Evolutionary conservation across 2,888 invertebrate species (phyloP).

Genomic region (Agrotis exclamationis): DNA sequence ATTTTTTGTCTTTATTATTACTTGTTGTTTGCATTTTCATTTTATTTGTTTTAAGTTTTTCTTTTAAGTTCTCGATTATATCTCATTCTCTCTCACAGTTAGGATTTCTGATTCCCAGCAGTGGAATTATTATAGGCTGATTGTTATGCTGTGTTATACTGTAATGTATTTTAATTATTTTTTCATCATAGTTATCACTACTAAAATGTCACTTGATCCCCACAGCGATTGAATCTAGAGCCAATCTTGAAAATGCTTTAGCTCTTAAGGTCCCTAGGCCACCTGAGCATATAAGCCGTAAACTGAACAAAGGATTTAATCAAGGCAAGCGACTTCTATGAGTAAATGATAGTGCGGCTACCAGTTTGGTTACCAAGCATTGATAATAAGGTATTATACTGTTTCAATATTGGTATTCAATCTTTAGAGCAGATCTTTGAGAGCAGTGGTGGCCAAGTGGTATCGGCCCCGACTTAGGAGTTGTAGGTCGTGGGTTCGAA

Average conservation of each 20-base stretch:
- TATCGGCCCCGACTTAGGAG: no score
- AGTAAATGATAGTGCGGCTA: conserved; percentile 32
- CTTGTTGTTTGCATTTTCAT: no score
- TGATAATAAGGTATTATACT: conserved; percentile 20
- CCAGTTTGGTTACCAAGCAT: neutral
- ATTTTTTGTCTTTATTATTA: no score
- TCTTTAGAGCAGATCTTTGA: no score
- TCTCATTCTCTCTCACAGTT: no score
- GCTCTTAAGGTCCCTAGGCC: neutral
- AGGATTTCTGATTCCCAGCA: neutral
- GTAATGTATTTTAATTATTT: no score
- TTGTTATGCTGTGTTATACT: no score
- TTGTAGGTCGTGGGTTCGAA: no score
- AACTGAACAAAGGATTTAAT: conserved; percentile 54
- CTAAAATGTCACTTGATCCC: neutral
- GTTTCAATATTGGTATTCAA: conserved; percentile 9
- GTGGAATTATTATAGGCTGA: no score
- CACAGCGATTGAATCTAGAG: neutral
- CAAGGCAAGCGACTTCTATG: conserved; percentile 6
- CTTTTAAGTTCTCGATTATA: no score
- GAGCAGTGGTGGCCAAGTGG: no score
- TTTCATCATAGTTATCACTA: neutral
- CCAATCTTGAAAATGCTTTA: conserved; percentile 23
- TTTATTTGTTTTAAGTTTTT: no score
- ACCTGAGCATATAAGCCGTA: neutral